phyloP scores from a whole-genome alignment of 30 jellyfish, hydroid and myxozoan species.

The Haliclystus octoradiatus region DNA sequence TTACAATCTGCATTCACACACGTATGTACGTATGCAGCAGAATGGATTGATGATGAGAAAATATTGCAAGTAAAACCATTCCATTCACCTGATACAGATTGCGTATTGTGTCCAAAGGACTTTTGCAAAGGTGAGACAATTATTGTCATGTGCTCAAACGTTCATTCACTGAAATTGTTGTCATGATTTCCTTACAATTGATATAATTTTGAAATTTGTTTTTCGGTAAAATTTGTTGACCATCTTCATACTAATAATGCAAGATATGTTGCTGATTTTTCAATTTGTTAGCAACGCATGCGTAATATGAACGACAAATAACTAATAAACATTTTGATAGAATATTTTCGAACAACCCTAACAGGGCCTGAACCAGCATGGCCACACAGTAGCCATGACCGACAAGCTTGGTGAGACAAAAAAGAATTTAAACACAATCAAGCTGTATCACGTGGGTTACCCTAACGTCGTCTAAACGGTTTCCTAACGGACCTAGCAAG shows the following conservation, averaged over 20 bases:
- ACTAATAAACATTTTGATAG: too few relatives aligned
- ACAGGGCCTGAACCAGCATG: too few relatives aligned
- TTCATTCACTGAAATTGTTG: neutral
- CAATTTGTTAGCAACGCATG: too few relatives aligned
- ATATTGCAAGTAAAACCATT: conserved; percentile 15
- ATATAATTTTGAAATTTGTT: neutral
- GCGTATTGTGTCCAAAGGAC: conserved; percentile 33
- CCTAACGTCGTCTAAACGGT: too few relatives aligned
- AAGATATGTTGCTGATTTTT: conserved; percentile 6
- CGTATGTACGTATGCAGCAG: conserved; percentile 27
- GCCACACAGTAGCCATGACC: too few relatives aligned
- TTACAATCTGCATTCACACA: conserved; percentile 1
- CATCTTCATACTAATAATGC: conserved; percentile 7
- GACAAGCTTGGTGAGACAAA: too few relatives aligned
- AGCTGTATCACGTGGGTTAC: too few relatives aligned
- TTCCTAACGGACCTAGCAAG: too few relatives aligned
- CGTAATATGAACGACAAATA: too few relatives aligned
- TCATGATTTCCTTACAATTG: neutral
- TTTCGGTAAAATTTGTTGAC: conserved; percentile 8
- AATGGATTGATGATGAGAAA: conserved; percentile 17
- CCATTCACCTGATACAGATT: conserved; percentile 6
- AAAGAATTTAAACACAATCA: too few relatives aligned
- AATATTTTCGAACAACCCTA: too few relatives aligned
- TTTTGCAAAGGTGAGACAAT: conserved; percentile 39
- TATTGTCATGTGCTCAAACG: too few relatives aligned